A percentile compares a stretch with the other conserved stretches of the same genome.
Conservation (phyloP, 2,888 invertebrate species). For the Leptura quadrifasciata region DNA sequence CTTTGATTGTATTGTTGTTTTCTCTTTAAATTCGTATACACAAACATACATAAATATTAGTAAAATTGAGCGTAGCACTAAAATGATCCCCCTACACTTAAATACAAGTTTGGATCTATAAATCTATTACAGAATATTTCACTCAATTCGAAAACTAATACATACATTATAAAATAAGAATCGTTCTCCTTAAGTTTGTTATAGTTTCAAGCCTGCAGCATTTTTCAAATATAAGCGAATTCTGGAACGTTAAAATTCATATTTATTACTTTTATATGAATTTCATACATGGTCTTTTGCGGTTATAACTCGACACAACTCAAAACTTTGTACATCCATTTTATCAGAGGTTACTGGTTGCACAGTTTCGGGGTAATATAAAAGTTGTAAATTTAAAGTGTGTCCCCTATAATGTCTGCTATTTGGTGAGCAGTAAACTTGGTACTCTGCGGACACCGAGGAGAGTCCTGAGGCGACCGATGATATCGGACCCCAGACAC, state of each 20-base stretch:
- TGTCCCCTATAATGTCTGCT: conserved; percentile 54
- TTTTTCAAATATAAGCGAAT: too few relatives aligned
- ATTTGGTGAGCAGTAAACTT: conserved; percentile 62
- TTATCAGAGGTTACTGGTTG: conserved; percentile 32
- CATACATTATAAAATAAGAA: too few relatives aligned
- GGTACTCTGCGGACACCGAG: conserved; percentile 62
- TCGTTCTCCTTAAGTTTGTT: too few relatives aligned
- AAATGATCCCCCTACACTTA: too few relatives aligned
- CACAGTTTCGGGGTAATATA: conserved; percentile 36
- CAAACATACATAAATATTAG: too few relatives aligned
- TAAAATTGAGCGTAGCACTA: too few relatives aligned
- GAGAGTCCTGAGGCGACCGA: conserved; percentile 61
- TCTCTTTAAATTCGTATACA: too few relatives aligned
- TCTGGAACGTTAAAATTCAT: not conserved
- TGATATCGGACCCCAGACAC: conserved; percentile 69
- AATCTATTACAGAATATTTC: too few relatives aligned
- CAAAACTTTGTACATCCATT: conserved; percentile 42
- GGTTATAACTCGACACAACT: conserved; percentile 41
- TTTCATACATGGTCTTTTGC: not conserved
- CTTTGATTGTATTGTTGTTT: too few relatives aligned
- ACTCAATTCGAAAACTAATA: too few relatives aligned
- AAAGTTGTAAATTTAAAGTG: conserved; percentile 61
- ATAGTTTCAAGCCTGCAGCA: too few relatives aligned
- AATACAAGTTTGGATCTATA: too few relatives aligned
- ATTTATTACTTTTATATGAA: not conserved